Evolutionary conservation across 2,888 invertebrate species (phyloP).

Genomic region (Drosophila falleni): DNA sequence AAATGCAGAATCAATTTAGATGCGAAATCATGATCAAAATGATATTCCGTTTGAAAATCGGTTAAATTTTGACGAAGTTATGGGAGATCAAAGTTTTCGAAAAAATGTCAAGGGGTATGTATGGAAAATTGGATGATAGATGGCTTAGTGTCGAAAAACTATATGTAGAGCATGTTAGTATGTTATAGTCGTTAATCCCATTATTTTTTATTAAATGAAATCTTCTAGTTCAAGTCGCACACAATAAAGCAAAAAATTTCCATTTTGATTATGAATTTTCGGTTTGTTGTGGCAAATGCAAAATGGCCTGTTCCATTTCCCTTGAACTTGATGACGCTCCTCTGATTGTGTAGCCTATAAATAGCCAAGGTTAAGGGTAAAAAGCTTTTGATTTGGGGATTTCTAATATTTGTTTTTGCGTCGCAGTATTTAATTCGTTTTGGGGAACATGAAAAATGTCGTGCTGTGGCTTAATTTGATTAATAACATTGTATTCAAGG

Average conservation of each 20-base stretch:
- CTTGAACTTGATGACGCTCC: slow-evolving; percentile 75
- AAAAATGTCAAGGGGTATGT: too few species aligned
- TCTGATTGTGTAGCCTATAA: slow-evolving; percentile 42
- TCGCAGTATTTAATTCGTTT: slow-evolving; percentile 40
- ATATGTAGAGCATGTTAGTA: not conserved
- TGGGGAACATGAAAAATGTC: not conserved
- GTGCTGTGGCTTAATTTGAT: slow-evolving; percentile 33
- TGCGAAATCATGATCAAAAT: too few species aligned
- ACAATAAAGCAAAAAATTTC: slow-evolving; percentile 1
- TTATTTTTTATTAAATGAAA: slow-evolving; percentile 31
- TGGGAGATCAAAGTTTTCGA: too few species aligned
- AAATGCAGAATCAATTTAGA: too few species aligned
- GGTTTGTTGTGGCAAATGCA: slow-evolving; percentile 56
- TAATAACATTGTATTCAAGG: slow-evolving; percentile 40
- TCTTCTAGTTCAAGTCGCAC: slow-evolving; percentile 4
- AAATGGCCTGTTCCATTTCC: slow-evolving; percentile 55
- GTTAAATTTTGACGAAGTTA: too few species aligned
- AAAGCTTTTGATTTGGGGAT: slow-evolving; percentile 12
- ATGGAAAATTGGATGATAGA: too few species aligned
- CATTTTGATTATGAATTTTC: slow-evolving; percentile 36
- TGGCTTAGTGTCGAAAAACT: too few species aligned
- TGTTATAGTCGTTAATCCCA: not conserved
- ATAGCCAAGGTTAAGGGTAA: slow-evolving; percentile 65
- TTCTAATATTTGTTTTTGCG: slow-evolving; percentile 26
- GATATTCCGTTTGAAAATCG: too few species aligned